phyloP scores from a whole-genome alignment of 2,113 vertebrate genomes.

The Dasyprocta punctata region DNA sequence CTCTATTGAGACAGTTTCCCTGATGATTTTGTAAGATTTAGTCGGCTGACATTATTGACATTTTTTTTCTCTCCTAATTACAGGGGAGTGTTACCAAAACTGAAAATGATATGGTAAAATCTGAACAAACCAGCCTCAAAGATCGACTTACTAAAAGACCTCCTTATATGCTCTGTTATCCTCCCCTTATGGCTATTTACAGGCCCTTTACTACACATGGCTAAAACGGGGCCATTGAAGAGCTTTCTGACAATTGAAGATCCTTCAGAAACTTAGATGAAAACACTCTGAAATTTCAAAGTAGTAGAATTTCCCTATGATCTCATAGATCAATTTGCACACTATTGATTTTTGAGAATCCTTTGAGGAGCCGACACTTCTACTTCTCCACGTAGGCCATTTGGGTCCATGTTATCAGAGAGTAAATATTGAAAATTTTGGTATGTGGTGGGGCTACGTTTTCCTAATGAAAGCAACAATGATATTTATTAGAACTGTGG shows the following conservation, averaged over 20 bases:
- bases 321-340: conserved; percentile 53
- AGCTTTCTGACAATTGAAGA: conserved; percentile 55
- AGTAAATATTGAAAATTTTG: conserved; percentile 53
- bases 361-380: conserved; percentile 30
- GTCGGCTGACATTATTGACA: conserved; percentile 40
- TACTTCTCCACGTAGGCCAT: neutral
- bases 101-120: conserved; percentile 42
- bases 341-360: conserved; percentile 47
- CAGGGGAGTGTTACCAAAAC: neutral
- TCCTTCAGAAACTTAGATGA: conserved; percentile 62
- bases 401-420: neutral
- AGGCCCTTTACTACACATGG: neutral
- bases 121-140: neutral
- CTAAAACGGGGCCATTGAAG: conserved; percentile 33
- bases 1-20: conserved; percentile 51
- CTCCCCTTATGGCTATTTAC: conserved; percentile 19
- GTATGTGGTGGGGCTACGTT: neutral
- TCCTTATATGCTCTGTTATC: conserved; percentile 24
- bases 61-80: conserved; percentile 33
- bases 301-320: conserved; percentile 51
- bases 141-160: conserved; percentile 16
- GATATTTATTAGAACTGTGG: conserved; percentile 31
- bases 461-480: conserved; percentile 25
- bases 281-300: conserved; percentile 74
- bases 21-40: conserved; percentile 55